A percentile compares a stretch with the other conserved stretches of the same genome.
Conservation (phyloP, 2,888 invertebrate genomes). For the Calameuta pallipes region DNA sequence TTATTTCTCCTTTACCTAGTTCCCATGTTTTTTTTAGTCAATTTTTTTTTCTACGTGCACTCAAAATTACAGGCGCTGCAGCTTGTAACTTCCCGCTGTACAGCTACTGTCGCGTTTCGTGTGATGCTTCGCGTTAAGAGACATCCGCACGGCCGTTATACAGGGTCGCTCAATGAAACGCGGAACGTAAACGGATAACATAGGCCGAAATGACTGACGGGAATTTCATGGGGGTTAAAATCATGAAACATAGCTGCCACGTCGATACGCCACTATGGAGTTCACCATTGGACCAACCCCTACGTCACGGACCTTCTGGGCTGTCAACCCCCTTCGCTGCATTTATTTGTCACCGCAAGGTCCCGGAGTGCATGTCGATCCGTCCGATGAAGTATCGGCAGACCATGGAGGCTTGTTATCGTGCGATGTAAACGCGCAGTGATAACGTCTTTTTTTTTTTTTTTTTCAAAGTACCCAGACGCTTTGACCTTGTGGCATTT, state of each 20-base stretch:
- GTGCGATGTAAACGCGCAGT: background rate
- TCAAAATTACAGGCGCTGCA: background rate
- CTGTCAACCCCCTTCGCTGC: slow-evolving; percentile 24
- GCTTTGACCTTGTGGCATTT: background rate
- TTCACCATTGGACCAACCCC: background rate
- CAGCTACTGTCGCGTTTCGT: background rate
- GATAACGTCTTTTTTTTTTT: background rate
- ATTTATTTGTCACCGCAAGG: background rate
- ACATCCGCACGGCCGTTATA: background rate
- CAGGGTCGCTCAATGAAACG: slow-evolving; percentile 38
- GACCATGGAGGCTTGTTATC: background rate
- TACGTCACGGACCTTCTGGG: slow-evolving; percentile 28
- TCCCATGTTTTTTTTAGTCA: accelerated
- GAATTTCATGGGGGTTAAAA: slow-evolving; percentile 37
- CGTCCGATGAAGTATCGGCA: background rate
- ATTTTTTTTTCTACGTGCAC: background rate
- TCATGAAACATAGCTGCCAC: slow-evolving; percentile 26
- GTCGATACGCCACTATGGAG: background rate
- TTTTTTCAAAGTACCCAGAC: background rate
- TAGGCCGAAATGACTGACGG: slow-evolving; percentile 34
- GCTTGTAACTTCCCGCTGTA: background rate
- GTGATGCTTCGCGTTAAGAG: background rate
- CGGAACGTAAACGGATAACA: slow-evolving; percentile 40
- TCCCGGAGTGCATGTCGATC: background rate
- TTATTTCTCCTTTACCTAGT: background rate